Evolutionary conservation across 2,888 invertebrate genomes (phyloP).

Genomic region (Smittia sp.): DNA sequence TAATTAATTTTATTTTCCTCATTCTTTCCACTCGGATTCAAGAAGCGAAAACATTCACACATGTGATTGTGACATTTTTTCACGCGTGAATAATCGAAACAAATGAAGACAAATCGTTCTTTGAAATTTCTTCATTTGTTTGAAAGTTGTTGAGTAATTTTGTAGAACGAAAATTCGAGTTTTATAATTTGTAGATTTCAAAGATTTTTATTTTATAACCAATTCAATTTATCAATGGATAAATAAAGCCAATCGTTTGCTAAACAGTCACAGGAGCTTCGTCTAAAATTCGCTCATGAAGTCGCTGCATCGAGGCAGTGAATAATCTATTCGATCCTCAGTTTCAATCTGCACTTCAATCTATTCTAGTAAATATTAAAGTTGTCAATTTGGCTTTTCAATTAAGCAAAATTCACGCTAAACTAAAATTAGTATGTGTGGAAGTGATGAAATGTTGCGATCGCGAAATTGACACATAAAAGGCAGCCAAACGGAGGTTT

Average conservation of each 20-base stretch:
- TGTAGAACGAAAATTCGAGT: no score
- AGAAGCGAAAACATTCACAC: constrained; percentile 27
- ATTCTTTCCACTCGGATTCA: neutral
- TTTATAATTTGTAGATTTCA: no score
- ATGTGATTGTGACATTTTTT: constrained; percentile 41
- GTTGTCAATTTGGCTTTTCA: constrained; percentile 27
- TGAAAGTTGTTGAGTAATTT: neutral
- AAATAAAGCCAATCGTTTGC: no score
- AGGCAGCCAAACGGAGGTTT: neutral
- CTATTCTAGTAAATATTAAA: constrained; percentile 1
- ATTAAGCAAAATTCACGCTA: constrained; percentile 2
- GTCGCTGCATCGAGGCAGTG: no score
- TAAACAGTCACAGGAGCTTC: no score
- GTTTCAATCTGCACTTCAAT: neutral
- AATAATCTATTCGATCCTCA: no score
- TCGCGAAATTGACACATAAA: neutral
- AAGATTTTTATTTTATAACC: neutral
- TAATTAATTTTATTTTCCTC: constrained; percentile 39
- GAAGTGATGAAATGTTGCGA: constrained; percentile 5
- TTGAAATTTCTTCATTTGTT: neutral
- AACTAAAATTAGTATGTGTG: constrained; percentile 9
- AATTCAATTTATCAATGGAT: no score
- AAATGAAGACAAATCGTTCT: constrained; percentile 37
- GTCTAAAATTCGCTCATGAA: no score
- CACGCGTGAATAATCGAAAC: constrained; percentile 37